Evolutionary conservation across 2,113 vertebrate species (phyloP), one percentile per base, ranked within the genome.

Genomic region (Nothocercus julius): DNA sequence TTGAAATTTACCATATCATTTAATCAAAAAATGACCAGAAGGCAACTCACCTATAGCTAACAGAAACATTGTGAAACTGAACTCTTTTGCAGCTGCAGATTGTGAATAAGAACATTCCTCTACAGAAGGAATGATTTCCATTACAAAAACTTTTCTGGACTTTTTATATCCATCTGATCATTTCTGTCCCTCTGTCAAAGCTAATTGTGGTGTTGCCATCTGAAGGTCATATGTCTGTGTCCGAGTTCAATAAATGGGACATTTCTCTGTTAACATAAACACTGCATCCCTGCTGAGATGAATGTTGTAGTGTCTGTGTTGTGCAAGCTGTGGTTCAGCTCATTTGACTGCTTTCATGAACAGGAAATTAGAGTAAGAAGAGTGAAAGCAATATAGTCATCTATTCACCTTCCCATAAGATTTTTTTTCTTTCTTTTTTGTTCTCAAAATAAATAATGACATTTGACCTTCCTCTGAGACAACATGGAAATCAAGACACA

Each of bases 341-440:
- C 95, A 97, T 91, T 49, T 0, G 1, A 30, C 83, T 87, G 9
- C 30, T 53, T 90, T 67, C 49, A 81, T 91, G 53, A 67, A 64
- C 87, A 95, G 92, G 89, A 96, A 97, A 97, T 86, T 87, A 83
- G 58, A 92, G 32, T 32, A 82, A 94, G 54, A 51, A 92, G 38
- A 89, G 28, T 76, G 72, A 95, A 93, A 95, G 61, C 34, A 94
- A 89, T 69, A 82, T n/a, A 92, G 92, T 81, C 9, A 73, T 90
- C 89, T 92, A 76, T 94, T 93, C 81, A 61, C 78, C 85, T 89
- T 83, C 73, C 49, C 49, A 9, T 77, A 92, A 78, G 28, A 45
- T 92, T 90, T 54, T 66, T 45, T 92, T 90, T 28, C 62, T 80
- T 77, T 66, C 20, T 11, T 49, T 49, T 22, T 21, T 49, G 21